Evolutionary conservation across 1,140 invertebrate genomes (phyloP), one percentile per base, ranked within the genome.

Genomic region (Chelonus insularis): DNA sequence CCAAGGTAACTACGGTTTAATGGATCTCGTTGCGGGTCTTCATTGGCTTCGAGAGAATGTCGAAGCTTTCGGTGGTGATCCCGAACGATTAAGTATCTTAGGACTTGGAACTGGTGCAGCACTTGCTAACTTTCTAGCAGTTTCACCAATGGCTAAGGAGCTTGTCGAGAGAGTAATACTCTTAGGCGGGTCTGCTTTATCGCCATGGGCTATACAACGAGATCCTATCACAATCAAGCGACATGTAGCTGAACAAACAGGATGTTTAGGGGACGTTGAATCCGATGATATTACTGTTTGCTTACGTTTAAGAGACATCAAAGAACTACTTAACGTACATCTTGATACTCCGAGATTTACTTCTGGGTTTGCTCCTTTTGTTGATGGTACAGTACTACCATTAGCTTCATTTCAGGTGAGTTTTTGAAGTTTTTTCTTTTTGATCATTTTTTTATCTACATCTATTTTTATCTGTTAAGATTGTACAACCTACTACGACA

Each of bases 21-120:
- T 97, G 89, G 95, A 98, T 82, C 84, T 96, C 57, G 89, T 96
- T 43, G 94, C 94, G n/a, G 93, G 92, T 1, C 84, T 96, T 23
- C 93, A 95, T 72, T 96, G 94, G 94, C 84, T 97, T 21, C 87
- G 91, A 59, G 92, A 96, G 75, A 97, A 97, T 81, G 86, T 96
- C 14, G 89, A 87, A 5, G 89, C 91, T 25, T 97, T 97, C 74
- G 93, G 93, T 20, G 96, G 89, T 7, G 91, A 98, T 84, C 89
- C 94, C 0, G 87, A 92, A 69, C 86, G 91, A 61, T 88, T 98
- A 23, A 94, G 94, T 1, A 77, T 98, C 20, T 88, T 98, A 84
- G 96, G 96, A 6, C 94, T 97, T 72, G 93, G 94, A 4, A 93
- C 93, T 9, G 96, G 95, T 2, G 96, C 96, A 7, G 93, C 94